A percentile compares a stretch with the other conserved stretches of the same genome.
These are phyloP conservation scores for Piaya cayana DNA, from an alignment of 2,113 vertebrate species.

Conservation along the genomic window DNA sequence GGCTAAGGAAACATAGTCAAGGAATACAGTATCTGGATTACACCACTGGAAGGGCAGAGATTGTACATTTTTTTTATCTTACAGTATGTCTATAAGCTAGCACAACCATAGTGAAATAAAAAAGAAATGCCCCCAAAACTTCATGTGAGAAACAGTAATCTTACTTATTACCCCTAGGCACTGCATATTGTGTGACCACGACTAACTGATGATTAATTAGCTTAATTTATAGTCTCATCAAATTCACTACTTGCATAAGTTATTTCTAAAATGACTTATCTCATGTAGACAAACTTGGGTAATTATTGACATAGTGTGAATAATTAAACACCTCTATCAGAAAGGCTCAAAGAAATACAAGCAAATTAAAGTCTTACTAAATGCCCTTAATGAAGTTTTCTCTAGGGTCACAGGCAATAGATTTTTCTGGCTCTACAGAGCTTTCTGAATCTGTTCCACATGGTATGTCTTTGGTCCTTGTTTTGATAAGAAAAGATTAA, in stretches of 20 bases:
- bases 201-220: constrained; percentile 47
- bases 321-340: neutral
- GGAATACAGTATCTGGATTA: neutral
- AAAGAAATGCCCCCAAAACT: neutral
- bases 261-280: constrained; percentile 20
- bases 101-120: neutral
- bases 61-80: too few relatives aligned
- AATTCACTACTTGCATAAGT: constrained; percentile 23
- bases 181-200: neutral
- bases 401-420: neutral
- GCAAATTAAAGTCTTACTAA: constrained; percentile 13
- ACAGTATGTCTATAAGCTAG: too few relatives aligned
- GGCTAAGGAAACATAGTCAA: neutral
- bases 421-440: neutral
- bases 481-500: constrained; percentile 37
- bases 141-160: neutral
- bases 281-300: neutral
- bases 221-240: neutral
- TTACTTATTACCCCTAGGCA: neutral
- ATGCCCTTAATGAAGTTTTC: neutral
- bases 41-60: neutral
- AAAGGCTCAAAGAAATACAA: constrained; percentile 23
- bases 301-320: constrained; percentile 28
- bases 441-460: constrained; percentile 35
- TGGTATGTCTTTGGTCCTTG: constrained; percentile 5